Percentiles rank a stretch among this genome's conserved stretches.
These are phyloP conservation scores for Pyrrhosoma nymphula DNA, from an alignment of 2,888 invertebrate species.

Conservation along the genomic window DNA sequence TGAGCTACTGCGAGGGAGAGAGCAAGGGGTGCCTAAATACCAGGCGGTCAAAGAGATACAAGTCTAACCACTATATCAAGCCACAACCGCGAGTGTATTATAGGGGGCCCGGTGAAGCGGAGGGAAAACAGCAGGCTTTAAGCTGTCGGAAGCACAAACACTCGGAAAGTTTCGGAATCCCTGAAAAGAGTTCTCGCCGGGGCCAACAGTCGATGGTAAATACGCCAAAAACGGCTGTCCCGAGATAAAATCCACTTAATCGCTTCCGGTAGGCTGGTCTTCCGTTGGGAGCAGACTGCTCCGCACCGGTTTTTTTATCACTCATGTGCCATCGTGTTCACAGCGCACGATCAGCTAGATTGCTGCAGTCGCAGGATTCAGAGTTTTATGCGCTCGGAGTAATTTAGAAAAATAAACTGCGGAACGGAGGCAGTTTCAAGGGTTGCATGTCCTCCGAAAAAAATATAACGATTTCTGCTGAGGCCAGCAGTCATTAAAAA, in stretches of 20 bases:
- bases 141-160: neutral
- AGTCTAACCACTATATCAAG: neutral
- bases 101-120: neutral
- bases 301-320: neutral
- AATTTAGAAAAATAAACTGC: neutral
- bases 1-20: too few relatives aligned
- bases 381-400: neutral
- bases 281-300: neutral
- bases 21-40: neutral
- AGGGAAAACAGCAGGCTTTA: neutral
- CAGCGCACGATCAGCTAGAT: neutral
- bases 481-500: neutral
- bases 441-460: neutral
- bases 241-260: slow-evolving; percentile 5
- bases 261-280: neutral
- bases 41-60: neutral
- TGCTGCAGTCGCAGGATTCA: neutral
- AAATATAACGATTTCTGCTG: neutral
- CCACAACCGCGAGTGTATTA: neutral
- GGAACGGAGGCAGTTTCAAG: neutral
- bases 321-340: neutral
- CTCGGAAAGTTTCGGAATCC: neutral
- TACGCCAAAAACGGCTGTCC: neutral
- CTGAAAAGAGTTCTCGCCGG: neutral
- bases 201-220: neutral